These are phyloP conservation scores for Catostomus latipinnis DNA, from an alignment of 2,797 vertebrate species.

Conservation along the genomic window DNA sequence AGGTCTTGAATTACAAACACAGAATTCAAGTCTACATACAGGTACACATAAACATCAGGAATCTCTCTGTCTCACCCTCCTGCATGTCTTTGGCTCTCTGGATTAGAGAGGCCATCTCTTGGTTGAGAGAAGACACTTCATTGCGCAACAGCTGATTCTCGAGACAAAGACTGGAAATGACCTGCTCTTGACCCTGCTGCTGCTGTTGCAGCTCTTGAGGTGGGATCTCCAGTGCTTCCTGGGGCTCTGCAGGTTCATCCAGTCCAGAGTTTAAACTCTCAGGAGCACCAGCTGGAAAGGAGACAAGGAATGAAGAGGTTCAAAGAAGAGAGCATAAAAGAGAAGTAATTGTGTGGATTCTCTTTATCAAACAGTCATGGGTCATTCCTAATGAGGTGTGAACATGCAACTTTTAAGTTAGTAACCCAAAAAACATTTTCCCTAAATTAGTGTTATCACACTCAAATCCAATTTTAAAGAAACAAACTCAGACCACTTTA, in stretches of 20 bases:
- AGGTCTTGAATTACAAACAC: not conserved
- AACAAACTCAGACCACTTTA: too few species aligned
- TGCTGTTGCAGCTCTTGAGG: slow-evolving; percentile 70
- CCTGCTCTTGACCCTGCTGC: slow-evolving; percentile 78
- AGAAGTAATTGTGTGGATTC: not conserved
- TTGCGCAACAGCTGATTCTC: slow-evolving; percentile 95
- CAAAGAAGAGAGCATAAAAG: not conserved
- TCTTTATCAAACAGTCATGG: too few species aligned
- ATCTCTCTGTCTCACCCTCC: slow-evolving; percentile 79
- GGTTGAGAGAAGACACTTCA: slow-evolving; percentile 95
- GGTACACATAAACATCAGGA: not conserved
- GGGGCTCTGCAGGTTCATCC: slow-evolving; percentile 72
- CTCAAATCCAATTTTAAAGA: too few species aligned
- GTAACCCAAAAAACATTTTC: too few species aligned
- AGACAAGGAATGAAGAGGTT: not conserved
- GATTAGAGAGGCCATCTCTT: slow-evolving; percentile 95
- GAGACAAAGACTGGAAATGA: slow-evolving; percentile 92
- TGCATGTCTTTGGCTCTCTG: slow-evolving; percentile 93
- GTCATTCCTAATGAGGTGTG: too few species aligned
- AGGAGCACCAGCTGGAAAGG: slow-evolving; percentile 73
- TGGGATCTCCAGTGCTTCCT: slow-evolving; percentile 65
- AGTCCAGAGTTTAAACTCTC: slow-evolving; percentile 82
- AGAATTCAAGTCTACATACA: not conserved
- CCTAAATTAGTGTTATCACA: too few species aligned
- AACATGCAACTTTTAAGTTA: too few species aligned